A percentile compares a stretch with the other conserved stretches of the same genome.
Conservation (phyloP, 2,113 vertebrate species). For the Quiscalus mexicanus region DNA sequence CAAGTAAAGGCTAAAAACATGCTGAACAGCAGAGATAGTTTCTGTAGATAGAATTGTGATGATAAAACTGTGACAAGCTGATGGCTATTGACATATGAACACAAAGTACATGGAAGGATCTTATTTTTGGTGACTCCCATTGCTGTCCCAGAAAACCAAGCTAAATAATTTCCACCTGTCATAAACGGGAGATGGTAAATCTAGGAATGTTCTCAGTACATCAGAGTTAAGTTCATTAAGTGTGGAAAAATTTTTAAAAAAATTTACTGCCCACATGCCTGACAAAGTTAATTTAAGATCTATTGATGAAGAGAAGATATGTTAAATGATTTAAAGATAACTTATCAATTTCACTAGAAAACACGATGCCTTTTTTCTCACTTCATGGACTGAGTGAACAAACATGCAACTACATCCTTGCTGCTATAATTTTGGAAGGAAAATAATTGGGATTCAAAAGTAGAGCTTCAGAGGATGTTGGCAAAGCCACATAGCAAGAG, state of each 20-base stretch:
- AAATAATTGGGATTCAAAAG: not conserved
- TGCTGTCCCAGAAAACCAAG: not conserved
- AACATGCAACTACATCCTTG: not conserved
- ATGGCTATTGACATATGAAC: not conserved
- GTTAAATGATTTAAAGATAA: not conserved
- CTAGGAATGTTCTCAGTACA: not conserved
- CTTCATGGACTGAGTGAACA: not conserved
- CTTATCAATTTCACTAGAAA: not conserved
- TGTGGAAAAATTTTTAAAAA: not conserved
- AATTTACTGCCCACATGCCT: not conserved
- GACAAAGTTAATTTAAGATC: not conserved
- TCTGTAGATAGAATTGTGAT: not conserved
- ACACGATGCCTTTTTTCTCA: not conserved
- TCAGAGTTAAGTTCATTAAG: not conserved
- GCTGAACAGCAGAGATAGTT: not conserved
- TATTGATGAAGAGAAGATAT: not conserved
- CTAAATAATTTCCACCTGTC: not conserved
- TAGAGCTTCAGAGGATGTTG: not conserved
- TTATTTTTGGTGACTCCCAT: not conserved
- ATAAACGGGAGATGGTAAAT: not conserved
- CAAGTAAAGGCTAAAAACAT: not conserved
- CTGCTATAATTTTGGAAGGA: not conserved
- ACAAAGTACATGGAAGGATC: not conserved
- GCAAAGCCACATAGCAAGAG: not conserved
- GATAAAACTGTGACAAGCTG: not conserved